Evolutionary conservation across 2,113 vertebrate genomes (phyloP).

Genomic region (Crotalus helleri): DNA sequence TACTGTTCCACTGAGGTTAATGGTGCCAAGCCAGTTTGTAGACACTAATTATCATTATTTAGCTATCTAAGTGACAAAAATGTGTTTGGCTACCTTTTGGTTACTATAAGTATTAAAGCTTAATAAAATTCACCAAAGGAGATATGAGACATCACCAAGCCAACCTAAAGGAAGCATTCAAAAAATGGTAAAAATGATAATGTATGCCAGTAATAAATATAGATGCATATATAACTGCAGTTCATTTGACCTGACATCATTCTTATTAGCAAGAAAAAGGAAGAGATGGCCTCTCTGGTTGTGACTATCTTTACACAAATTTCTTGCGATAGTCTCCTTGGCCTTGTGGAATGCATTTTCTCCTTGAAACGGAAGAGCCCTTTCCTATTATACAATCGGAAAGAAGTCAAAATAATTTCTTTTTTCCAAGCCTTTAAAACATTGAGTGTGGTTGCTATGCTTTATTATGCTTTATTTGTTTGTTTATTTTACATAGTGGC

Average conservation of each 20-base stretch:
- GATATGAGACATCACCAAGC: background rate
- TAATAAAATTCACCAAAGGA: constrained; percentile 2
- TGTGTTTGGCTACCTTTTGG: background rate
- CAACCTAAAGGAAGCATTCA: background rate
- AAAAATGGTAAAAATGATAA: background rate
- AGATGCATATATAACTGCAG: background rate
- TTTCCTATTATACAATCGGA: background rate
- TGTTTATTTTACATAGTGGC: background rate
- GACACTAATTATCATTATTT: background rate
- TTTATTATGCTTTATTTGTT: background rate
- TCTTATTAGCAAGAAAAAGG: background rate
- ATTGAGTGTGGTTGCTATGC: background rate
- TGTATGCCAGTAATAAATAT: background rate
- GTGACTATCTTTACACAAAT: background rate
- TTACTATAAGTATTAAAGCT: background rate
- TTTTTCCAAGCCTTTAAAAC: background rate
- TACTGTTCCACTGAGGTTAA: constrained; percentile 30
- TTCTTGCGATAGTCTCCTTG: background rate
- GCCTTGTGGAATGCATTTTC: background rate
- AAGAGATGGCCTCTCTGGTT: background rate
- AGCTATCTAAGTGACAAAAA: background rate
- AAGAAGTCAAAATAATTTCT: background rate
- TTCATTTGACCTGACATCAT: background rate
- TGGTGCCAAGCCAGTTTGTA: background rate
- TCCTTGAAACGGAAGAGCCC: background rate